Evolutionary conservation across 2,113 vertebrate genomes (phyloP).

Genomic region (Hiodon alosoides): DNA sequence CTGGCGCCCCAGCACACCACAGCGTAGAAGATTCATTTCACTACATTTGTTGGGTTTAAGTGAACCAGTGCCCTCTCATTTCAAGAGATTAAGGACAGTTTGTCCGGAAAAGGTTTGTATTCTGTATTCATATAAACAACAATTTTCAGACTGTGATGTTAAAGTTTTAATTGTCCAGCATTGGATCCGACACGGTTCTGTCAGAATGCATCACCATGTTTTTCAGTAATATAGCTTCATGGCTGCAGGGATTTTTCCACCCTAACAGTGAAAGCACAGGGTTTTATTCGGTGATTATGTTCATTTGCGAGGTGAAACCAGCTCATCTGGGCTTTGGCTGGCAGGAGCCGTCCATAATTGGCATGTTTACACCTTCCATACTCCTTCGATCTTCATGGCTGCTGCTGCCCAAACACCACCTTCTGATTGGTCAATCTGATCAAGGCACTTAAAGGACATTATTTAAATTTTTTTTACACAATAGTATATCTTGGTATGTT

Average conservation of each 20-base stretch:
- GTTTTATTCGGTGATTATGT: not conserved
- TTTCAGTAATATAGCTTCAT: not conserved
- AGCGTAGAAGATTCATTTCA: no score
- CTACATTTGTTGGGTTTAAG: no score
- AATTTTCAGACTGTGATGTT: constrained; percentile 20
- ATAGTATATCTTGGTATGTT: no score
- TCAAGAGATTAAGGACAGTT: not conserved
- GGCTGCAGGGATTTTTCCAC: not conserved
- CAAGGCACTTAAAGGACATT: no score
- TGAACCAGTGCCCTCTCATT: no score
- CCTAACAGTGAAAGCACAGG: not conserved
- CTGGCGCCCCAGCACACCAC: no score
- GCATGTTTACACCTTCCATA: not conserved
- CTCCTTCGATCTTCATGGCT: not conserved
- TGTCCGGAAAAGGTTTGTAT: not conserved
- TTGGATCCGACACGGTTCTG: constrained; percentile 18
- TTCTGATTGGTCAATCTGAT: no score
- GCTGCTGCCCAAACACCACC: no score
- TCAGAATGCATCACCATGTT: constrained; percentile 14
- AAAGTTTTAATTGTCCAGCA: constrained; percentile 36
- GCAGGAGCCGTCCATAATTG: not conserved
- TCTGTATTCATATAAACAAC: no score
- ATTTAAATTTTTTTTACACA: no score
- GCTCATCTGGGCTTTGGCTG: not conserved
- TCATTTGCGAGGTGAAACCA: not conserved